These are phyloP conservation scores for Drosophila sordidula DNA, from an alignment of 2,888 invertebrate species.

Conservation along the genomic window DNA sequence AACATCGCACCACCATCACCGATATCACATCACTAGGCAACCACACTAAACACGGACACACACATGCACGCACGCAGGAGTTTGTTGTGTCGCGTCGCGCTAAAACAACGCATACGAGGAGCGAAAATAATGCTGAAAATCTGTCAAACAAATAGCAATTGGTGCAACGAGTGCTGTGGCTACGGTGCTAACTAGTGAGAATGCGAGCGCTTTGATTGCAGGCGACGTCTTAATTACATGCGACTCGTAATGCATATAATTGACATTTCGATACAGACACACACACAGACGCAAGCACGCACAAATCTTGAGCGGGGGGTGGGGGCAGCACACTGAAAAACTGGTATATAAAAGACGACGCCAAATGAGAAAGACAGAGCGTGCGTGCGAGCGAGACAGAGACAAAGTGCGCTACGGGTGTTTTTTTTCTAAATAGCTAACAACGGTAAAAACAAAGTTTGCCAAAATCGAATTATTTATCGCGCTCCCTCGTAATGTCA, in stretches of 20 bases:
- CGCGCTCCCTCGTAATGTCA: slow-evolving; percentile 68
- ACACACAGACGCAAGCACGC: slow-evolving; percentile 24
- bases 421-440: slow-evolving; percentile 28
- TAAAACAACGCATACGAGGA: slow-evolving; percentile 37
- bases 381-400: slow-evolving; percentile 53
- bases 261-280: slow-evolving; percentile 79
- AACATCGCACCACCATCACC: slow-evolving; percentile 10
- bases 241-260: slow-evolving; percentile 48
- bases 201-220: slow-evolving; percentile 22
- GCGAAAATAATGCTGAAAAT: slow-evolving; percentile 64
- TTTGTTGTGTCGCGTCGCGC: slow-evolving; percentile 76
- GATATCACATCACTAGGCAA: slow-evolving; percentile 48
- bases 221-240: slow-evolving; percentile 30
- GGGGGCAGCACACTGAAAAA: slow-evolving; percentile 69
- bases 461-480: slow-evolving; percentile 48
- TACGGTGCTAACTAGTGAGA: slow-evolving; percentile 18
- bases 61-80: slow-evolving; percentile 47
- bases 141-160: slow-evolving; percentile 50
- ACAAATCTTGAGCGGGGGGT: slow-evolving; percentile 43
- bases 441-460: slow-evolving; percentile 40
- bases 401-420: slow-evolving; percentile 39
- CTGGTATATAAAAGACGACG: slow-evolving; percentile 81
- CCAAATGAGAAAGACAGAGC: slow-evolving; percentile 73
- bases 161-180: slow-evolving; percentile 27
- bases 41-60: slow-evolving; percentile 28